Percentiles rank a stretch among this genome's conserved stretches.
Conservation (phyloP, 2,113 vertebrate species). For the Strix aluco region DNA sequence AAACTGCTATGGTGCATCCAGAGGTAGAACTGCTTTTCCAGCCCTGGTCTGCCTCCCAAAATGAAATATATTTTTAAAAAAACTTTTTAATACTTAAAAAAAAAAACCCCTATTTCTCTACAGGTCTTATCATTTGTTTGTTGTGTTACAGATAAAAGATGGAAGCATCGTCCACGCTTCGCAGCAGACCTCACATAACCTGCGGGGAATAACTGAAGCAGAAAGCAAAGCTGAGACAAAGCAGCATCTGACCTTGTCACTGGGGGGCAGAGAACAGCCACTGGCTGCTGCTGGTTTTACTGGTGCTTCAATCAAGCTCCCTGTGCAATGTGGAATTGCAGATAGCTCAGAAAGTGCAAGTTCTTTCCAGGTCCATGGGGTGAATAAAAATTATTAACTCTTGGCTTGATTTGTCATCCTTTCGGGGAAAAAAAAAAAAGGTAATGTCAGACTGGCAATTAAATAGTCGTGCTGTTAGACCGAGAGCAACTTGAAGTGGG, state of each 20-base stretch:
- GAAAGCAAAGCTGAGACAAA: conserved; percentile 8
- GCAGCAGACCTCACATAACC: background rate
- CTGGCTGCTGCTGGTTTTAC: background rate
- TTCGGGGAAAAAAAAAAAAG: conserved; percentile 31
- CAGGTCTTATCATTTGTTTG: background rate
- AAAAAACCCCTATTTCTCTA: background rate
- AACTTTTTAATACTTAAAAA: background rate
- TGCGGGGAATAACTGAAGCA: background rate
- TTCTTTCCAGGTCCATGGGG: background rate
- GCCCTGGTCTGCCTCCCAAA: background rate
- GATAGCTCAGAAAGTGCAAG: background rate
- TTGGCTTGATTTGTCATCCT: conserved; percentile 50
- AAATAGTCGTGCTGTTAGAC: conserved; percentile 3
- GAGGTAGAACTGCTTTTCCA: background rate
- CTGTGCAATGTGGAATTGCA: background rate
- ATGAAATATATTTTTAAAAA: background rate
- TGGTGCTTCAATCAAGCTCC: conserved; percentile 26
- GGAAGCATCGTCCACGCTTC: background rate
- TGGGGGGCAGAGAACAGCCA: conserved; percentile 28
- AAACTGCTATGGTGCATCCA: background rate
- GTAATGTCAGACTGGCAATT: background rate
- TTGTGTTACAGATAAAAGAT: conserved; percentile 39
- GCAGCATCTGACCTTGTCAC: conserved; percentile 17
- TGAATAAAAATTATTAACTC: conserved; percentile 59
- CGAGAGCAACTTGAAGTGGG: conserved; percentile 5